Percentiles rank a stretch among this genome's conserved stretches.
Evolutionary conservation across 2,797 vertebrate species (phyloP).

Genomic region (Sciurus vulgaris): DNA sequence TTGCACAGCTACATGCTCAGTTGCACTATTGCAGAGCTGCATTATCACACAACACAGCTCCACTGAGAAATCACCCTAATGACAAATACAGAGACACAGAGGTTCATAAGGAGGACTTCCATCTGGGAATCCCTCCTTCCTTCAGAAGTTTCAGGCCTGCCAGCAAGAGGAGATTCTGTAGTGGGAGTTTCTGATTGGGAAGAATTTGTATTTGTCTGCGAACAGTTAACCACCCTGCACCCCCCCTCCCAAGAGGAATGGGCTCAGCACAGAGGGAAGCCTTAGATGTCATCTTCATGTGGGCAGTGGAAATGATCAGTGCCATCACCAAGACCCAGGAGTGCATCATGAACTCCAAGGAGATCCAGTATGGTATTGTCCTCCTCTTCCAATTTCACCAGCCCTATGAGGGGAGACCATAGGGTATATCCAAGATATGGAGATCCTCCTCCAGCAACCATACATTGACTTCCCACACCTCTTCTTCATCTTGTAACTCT

Average conservation of each 20-base stretch:
- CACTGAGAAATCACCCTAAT: constrained; percentile 97
- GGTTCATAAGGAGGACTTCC: constrained; percentile 94
- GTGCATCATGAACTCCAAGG: constrained; percentile 98
- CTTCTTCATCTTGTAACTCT: no score
- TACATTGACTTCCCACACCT: no score
- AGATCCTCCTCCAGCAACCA: no score
- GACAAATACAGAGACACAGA: constrained; percentile 93
- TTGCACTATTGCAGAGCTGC: constrained; percentile 95
- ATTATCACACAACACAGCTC: constrained; percentile 95
- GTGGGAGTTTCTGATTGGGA: constrained; percentile 98
- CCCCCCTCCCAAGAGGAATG: constrained; percentile 93
- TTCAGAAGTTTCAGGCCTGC: constrained; percentile 96
- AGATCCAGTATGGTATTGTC: constrained; percentile 94
- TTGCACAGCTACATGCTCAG: constrained; percentile 98
- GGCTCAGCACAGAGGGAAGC: constrained; percentile 95
- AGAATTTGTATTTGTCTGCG: constrained; percentile 90
- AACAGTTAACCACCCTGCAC: constrained; percentile 91
- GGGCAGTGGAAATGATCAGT: constrained; percentile 99
- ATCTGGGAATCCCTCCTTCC: constrained; percentile 94
- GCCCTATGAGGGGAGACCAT: no score
- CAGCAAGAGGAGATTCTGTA: constrained; percentile 96
- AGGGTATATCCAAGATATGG: no score
- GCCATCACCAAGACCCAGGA: constrained; percentile 96
- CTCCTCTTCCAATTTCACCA: no score
- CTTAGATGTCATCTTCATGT: constrained; percentile 95